A percentile compares a stretch with the other conserved stretches of the same genome.
These are phyloP conservation scores for Maconellicoccus hirsutus DNA, from an alignment of 1,140 invertebrate species.

Conservation along the genomic window DNA sequence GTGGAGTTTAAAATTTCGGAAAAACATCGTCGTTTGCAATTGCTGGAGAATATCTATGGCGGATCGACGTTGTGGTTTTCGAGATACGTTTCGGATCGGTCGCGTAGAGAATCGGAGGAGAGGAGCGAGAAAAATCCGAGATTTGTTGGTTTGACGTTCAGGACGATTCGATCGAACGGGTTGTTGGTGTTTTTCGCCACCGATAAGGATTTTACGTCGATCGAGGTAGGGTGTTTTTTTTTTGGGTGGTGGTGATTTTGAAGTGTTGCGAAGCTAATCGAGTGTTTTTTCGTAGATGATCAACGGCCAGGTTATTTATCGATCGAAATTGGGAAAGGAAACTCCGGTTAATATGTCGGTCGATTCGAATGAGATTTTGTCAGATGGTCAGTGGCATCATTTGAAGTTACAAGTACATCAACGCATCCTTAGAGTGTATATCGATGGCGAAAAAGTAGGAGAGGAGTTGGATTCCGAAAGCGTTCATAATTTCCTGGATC, in stretches of 20 bases:
- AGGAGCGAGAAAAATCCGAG: conserved; percentile 37
- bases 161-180: conserved; percentile 62
- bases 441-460: conserved; percentile 57
- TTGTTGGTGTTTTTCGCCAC: conserved; percentile 70
- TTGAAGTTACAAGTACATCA: conserved; percentile 55
- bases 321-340: conserved; percentile 54
- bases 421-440: conserved; percentile 52
- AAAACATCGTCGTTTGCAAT: conserved; percentile 70
- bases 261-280: not conserved
- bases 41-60: conserved; percentile 61
- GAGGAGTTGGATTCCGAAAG: conserved; percentile 72
- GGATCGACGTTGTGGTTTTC: conserved; percentile 53
- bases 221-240: conserved; percentile 46
- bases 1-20: conserved; percentile 71
- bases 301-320: conserved; percentile 58
- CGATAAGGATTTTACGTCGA: conserved; percentile 73
- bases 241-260: not conserved
- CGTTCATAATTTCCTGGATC: conserved; percentile 83
- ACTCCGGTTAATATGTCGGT: conserved; percentile 67
- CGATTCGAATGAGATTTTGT: conserved; percentile 32
- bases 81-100: conserved; percentile 19
- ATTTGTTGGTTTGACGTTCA: conserved; percentile 64
- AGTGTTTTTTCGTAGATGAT: conserved; percentile 36
- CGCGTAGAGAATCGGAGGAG: conserved; percentile 14
- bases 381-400: conserved; percentile 79